phyloP scores from a whole-genome alignment of 2,888 invertebrate species.

The Spilarctia lutea region DNA sequence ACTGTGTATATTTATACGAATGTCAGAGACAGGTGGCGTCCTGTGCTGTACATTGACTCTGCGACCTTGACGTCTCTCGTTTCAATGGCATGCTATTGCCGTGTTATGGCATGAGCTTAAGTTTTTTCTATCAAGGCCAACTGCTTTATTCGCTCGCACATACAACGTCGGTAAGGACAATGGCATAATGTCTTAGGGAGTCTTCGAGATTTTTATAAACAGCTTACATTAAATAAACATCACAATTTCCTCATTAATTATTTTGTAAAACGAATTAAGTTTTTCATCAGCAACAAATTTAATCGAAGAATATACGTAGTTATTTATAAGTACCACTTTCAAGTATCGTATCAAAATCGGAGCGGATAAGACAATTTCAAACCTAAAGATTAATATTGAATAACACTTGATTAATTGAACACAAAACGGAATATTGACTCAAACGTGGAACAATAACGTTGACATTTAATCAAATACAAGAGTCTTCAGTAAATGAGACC shows the following conservation, averaged over 20 bases:
- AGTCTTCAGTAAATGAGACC: neutral
- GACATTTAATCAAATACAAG: neutral
- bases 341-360: neutral
- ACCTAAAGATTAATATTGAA: neutral
- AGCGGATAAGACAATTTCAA: neutral
- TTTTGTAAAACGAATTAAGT: conserved; percentile 18
- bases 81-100: conserved; percentile 75
- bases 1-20: conserved; percentile 65
- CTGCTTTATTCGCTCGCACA: conserved; percentile 58
- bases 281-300: conserved; percentile 11
- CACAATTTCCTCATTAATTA: conserved; percentile 33
- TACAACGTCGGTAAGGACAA: conserved; percentile 53
- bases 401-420: neutral
- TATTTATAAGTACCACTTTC: neutral
- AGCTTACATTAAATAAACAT: conserved; percentile 29
- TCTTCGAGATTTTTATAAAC: conserved; percentile 43
- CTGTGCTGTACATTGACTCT: conserved; percentile 79
- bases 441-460: neutral
- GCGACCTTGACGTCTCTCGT: conserved; percentile 77
- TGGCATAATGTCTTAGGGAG: conserved; percentile 50
- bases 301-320: neutral
- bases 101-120: conserved; percentile 68
- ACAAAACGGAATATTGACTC: neutral
- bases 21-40: conserved; percentile 79
- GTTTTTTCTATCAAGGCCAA: conserved; percentile 75